Evolutionary conservation across 1,140 invertebrate genomes (phyloP).

Genomic region (Lordiphosa mommai): DNA sequence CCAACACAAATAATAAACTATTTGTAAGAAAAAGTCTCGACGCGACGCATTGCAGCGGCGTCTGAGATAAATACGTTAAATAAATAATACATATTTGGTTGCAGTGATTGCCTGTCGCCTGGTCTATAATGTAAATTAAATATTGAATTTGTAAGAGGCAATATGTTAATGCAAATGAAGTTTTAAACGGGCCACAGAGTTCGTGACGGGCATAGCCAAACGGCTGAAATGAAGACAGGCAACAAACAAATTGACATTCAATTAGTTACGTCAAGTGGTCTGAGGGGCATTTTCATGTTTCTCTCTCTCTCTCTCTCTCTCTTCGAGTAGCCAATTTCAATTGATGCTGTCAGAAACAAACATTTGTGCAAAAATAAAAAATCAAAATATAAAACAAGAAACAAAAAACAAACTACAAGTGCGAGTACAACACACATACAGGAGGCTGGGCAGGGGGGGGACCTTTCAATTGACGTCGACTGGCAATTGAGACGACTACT

Average conservation of each 20-base stretch:
- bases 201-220: slow-evolving; percentile 38
- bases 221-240: slow-evolving; percentile 9
- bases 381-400: slow-evolving; percentile 10
- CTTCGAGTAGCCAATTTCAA: slow-evolving; percentile 9
- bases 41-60: not conserved
- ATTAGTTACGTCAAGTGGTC: slow-evolving; percentile 39
- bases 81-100: slow-evolving; percentile 9
- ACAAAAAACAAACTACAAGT: slow-evolving; percentile 25
- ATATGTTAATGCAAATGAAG: slow-evolving; percentile 43
- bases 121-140: slow-evolving; percentile 48
- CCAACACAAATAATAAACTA: slow-evolving; percentile 30
- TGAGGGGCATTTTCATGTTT: too few relatives aligned
- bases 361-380: slow-evolving; percentile 48
- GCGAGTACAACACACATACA: slow-evolving; percentile 8
- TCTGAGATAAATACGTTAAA: slow-evolving; percentile 18
- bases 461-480: slow-evolving; percentile 7
- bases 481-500: slow-evolving; percentile 43
- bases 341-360: slow-evolving; percentile 40
- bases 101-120: slow-evolving; percentile 32
- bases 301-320: not conserved
- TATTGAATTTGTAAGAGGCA: slow-evolving; percentile 43
- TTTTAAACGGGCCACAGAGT: slow-evolving; percentile 11
- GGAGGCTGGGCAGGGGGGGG: slow-evolving; percentile 1
- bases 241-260: slow-evolving; percentile 53
- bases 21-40: slow-evolving; percentile 4